A percentile compares a stretch with the other conserved stretches of the same genome.
Conservation (phyloP, 1,140 invertebrate genomes). For the Calycopis cecrops region DNA sequence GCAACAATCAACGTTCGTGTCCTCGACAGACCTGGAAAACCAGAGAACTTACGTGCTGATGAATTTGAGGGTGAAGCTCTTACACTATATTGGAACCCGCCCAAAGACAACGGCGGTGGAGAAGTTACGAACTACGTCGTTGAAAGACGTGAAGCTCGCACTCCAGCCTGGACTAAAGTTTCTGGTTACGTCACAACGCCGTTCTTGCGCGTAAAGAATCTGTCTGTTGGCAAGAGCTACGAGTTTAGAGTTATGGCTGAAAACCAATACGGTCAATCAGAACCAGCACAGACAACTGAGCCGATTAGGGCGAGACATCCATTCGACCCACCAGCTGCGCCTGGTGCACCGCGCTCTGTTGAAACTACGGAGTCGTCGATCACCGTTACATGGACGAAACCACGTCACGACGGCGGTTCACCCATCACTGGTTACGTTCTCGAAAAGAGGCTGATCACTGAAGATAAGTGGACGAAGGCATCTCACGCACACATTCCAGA, state of each 20-base stretch:
- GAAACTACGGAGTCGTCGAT: conserved; percentile 96
- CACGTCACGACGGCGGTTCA: conserved; percentile 93
- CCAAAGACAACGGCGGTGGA: conserved; percentile 96
- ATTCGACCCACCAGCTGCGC: conserved; percentile 94
- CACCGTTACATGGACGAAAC: conserved; percentile 94
- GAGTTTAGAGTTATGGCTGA: conserved; percentile 99
- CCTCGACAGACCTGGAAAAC: conserved; percentile 91
- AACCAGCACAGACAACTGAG: conserved; percentile 90
- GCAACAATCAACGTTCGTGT: conserved; percentile 96
- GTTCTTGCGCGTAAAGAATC: conserved; percentile 91
- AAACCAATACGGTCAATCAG: conserved; percentile 96
- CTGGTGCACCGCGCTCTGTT: conserved; percentile 89
- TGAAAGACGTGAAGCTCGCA: conserved; percentile 92
- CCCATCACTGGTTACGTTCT: conserved; percentile 94
- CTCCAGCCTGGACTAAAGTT: conserved; percentile 90
- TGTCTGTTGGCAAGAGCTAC: conserved; percentile 93
- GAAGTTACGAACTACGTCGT: conserved; percentile 97
- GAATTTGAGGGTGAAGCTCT: conserved; percentile 97
- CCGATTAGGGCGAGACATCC: conserved; percentile 96
- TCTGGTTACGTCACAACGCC: conserved; percentile 94
- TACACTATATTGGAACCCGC: conserved; percentile 96
- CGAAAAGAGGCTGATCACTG: conserved; percentile 92
- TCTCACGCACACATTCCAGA: conserved; percentile 89
- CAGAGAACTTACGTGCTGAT: conserved; percentile 90
- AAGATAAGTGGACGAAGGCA: conserved; percentile 94